Conservation (phyloP, 2,113 vertebrate species). For the Saguinus midas region DNA sequence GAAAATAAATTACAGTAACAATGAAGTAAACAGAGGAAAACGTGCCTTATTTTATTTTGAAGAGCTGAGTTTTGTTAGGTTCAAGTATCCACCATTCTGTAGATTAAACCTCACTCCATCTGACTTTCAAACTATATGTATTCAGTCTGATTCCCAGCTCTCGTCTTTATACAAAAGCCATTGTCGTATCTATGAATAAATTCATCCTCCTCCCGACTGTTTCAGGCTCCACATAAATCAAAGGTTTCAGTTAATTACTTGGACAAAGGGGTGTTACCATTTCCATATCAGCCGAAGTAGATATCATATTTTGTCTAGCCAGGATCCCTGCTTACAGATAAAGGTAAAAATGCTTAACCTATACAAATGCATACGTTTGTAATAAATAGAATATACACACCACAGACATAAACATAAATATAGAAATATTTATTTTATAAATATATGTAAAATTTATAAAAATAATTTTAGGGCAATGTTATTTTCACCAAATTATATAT, state of each 20-base stretch:
- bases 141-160: not conserved
- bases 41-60: not conserved
- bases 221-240: not conserved
- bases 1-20: not conserved
- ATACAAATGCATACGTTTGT: not conserved
- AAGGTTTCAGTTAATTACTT: not conserved
- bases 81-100: not conserved
- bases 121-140: not conserved
- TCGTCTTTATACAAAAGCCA: not conserved
- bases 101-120: not conserved
- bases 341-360: not conserved
- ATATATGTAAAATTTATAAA: not conserved
- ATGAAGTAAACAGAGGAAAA: not conserved
- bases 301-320: not conserved
- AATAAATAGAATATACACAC: not conserved
- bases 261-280: not conserved
- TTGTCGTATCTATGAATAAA: not conserved
- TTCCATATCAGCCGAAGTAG: not conserved
- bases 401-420: not conserved
- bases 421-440: not conserved
- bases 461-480: not conserved
- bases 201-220: not conserved
- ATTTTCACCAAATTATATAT: not conserved
- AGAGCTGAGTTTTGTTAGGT: not conserved
- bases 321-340: not conserved